Conservation (phyloP, 2,797 vertebrate genomes). For the Phyllotis vaccarum region DNA sequence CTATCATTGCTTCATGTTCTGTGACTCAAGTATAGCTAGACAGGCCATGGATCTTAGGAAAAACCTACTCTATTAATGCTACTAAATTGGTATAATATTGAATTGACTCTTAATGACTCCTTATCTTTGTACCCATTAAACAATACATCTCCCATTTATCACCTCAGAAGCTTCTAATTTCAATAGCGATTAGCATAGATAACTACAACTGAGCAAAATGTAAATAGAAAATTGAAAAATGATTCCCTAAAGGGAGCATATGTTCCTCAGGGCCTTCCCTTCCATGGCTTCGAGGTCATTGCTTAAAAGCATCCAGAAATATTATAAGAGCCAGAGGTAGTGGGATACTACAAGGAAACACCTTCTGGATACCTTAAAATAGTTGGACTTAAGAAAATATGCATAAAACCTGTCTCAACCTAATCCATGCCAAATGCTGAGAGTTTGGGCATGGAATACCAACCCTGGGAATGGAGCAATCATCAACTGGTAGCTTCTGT, state of each 20-base stretch:
- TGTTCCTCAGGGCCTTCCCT: neutral
- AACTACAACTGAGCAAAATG: neutral
- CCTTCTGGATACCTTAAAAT: too few species aligned
- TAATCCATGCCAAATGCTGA: neutral
- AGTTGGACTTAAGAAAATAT: neutral
- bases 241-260: neutral
- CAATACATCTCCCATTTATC: too few species aligned
- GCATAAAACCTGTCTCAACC: neutral
- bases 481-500: neutral
- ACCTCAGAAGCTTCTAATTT: neutral
- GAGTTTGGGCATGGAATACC: neutral
- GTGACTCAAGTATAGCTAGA: neutral
- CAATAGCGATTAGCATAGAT: neutral
- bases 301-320: neutral
- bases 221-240: neutral
- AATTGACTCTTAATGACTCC: neutral
- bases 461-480: neutral
- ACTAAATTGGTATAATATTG: neutral
- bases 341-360: neutral
- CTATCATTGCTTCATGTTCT: neutral
- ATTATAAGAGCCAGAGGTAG: neutral
- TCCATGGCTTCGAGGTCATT: neutral
- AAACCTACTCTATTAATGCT: neutral
- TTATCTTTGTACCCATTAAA: neutral
- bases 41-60: neutral